Evolutionary conservation across 2,888 invertebrate species (phyloP).

Genomic region (Acrobeloides nanus): DNA sequence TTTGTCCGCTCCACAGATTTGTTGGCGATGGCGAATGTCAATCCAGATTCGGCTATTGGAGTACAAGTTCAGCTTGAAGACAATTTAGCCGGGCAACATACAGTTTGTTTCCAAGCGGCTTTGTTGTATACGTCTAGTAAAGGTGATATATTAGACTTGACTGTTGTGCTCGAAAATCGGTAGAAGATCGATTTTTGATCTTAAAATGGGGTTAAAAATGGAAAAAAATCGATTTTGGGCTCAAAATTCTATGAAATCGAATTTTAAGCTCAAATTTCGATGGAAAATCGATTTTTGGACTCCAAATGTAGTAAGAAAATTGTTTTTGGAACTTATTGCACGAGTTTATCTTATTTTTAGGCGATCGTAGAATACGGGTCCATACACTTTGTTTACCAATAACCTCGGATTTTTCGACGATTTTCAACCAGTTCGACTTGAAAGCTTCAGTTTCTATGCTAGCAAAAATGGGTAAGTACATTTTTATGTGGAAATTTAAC

Average conservation of each 20-base stretch:
- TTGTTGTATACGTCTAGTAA: constrained; percentile 88
- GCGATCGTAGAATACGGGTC: constrained; percentile 89
- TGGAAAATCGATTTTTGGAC: no score
- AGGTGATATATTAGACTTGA: constrained; percentile 61
- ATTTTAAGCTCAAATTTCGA: no score
- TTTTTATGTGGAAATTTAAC: neutral
- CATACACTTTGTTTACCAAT: constrained; percentile 92
- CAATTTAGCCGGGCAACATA: constrained; percentile 69
- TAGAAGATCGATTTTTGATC: neutral
- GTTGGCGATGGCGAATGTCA: constrained; percentile 87
- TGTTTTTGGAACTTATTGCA: constrained; percentile 1
- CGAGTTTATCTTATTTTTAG: constrained; percentile 47
- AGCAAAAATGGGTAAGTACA: constrained; percentile 93
- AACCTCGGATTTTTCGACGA: constrained; percentile 72
- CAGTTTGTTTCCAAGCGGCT: constrained; percentile 93
- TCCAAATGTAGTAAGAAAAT: neutral
- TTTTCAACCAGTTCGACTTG: constrained; percentile 81
- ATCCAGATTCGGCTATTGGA: constrained; percentile 93
- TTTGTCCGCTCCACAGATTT: constrained; percentile 96
- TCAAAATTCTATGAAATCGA: no score
- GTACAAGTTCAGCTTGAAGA: constrained; percentile 94
- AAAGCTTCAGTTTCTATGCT: constrained; percentile 84
- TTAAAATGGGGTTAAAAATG: neutral
- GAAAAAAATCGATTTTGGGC: neutral
- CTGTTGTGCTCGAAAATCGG: neutral